Evolutionary conservation across 2,113 vertebrate species (phyloP).

Genomic region (Pseudolaguvia tuberculata): DNA sequence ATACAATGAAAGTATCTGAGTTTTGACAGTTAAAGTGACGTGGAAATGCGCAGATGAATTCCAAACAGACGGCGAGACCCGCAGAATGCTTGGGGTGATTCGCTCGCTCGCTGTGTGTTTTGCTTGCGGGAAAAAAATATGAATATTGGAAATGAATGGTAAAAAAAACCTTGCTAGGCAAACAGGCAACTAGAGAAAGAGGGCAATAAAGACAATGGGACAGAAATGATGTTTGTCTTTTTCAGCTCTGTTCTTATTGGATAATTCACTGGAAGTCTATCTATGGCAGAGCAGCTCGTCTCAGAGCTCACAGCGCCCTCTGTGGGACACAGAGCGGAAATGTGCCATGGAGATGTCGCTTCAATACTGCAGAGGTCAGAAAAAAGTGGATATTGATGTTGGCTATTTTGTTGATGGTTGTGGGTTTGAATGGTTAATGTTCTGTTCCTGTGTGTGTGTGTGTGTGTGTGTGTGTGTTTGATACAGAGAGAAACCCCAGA

Average conservation of each 20-base stretch:
- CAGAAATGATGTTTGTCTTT: not conserved
- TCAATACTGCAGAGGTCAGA: constrained; percentile 72
- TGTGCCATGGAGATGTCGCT: constrained; percentile 71
- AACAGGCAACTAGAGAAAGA: not conserved
- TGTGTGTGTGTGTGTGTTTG: constrained; percentile 10
- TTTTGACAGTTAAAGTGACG: too few relatives aligned
- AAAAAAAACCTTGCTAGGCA: too few relatives aligned
- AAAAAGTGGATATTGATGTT: not conserved
- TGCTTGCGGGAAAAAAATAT: too few relatives aligned
- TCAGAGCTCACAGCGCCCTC: constrained; percentile 49
- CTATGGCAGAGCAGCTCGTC: constrained; percentile 66
- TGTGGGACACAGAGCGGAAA: constrained; percentile 62
- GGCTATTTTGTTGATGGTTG: not conserved
- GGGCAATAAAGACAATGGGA: not conserved
- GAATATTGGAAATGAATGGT: too few relatives aligned
- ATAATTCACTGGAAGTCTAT: constrained; percentile 74
- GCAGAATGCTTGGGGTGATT: too few relatives aligned
- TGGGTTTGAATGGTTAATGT: not conserved
- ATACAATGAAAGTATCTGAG: too few relatives aligned
- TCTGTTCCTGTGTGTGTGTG: constrained; percentile 1
- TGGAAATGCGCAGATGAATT: too few relatives aligned
- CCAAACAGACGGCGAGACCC: too few relatives aligned
- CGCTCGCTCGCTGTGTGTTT: too few relatives aligned
- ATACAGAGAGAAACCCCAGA: constrained; percentile 67
- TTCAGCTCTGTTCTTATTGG: constrained; percentile 70